phyloP scores from a whole-genome alignment of 2,888 invertebrate genomes.

The Muschampia plurimacula region DNA sequence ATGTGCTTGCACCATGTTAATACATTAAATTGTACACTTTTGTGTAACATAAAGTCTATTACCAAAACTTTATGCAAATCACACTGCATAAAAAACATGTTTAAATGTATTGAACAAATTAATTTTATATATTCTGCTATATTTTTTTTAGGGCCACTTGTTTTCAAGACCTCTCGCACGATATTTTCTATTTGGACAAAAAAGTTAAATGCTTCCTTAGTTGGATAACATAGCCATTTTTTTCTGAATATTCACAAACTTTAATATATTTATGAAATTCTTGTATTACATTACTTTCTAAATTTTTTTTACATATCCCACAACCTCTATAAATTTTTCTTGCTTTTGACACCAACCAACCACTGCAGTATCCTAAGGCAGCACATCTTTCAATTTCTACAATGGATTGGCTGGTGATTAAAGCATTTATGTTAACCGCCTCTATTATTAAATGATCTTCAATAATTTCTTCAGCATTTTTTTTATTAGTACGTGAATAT shows the following conservation, averaged over 20 bases:
- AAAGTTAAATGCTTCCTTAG: background rate
- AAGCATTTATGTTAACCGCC: background rate
- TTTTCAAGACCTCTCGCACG: background rate
- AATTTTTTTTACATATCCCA: background rate
- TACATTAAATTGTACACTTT: no score
- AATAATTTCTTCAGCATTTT: background rate
- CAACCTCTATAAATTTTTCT: conserved; percentile 2
- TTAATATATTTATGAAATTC: conserved; percentile 2
- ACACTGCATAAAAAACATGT: no score
- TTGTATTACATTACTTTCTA: background rate
- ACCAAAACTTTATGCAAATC: no score
- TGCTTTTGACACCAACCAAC: background rate
- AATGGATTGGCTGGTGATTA: background rate
- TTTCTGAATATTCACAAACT: background rate
- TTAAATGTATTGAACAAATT: background rate
- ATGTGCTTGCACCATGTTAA: no score
- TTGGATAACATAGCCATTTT: background rate
- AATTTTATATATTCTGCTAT: background rate
- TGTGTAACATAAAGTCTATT: no score
- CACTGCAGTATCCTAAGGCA: background rate
- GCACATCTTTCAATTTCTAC: background rate
- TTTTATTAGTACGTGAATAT: no score
- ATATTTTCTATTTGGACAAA: conserved; percentile 4
- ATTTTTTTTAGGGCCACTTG: background rate
- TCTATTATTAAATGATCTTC: background rate